Base-by-base conservation (phyloP, 2,888 invertebrate species). In the Stenurella melanura region DNA sequence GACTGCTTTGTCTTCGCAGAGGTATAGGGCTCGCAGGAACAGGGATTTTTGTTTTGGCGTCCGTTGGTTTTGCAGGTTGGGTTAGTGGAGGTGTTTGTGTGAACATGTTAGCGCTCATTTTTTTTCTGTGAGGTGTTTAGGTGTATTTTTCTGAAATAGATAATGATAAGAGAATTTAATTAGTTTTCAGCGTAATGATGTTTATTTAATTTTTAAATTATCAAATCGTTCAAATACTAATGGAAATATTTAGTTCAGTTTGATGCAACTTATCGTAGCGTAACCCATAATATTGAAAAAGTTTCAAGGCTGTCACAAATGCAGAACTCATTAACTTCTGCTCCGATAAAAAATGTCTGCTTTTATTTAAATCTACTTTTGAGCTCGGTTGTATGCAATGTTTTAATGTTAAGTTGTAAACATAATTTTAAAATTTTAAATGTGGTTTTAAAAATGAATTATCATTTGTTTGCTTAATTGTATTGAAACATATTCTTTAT, bases 1-100 rank as follows among this genome's bases (percentile, higher is more conserved):
- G 76, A 74, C 86, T 86, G 81, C 77, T 78, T 61, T 84, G 83
- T 61, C 87, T 85, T 17, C 84, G 83, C 19, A 83, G 75, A 42
- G 84, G 84, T 12, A 78, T 75, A 7, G 87, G 86, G 30, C 80
- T 80, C 0, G 79, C 73, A n/a, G 82, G 86, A 78, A 81, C 80
- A 72, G 83, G 87, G 77, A 81, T 85, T 75, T 78, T 82, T 50
- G 79, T 83, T 76, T 83, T 76, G 61, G 73, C 30, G 11, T 71
- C 68, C 61, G 68, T 57, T 12, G 57, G 17, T 19, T 56, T 17
- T 11, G 58, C 64, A 18, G 68, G 61, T 60, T 60, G 70, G 17
- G 74, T 67, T 75, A 66, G 74, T 21, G 75, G 75, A 38, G 70
- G 21, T 42, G 74, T 73, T 74, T 75, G 79, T 12, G 80, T 75